Evolutionary conservation across 2,113 vertebrate species (phyloP).

Genomic region (Butastur rufipennis): DNA sequence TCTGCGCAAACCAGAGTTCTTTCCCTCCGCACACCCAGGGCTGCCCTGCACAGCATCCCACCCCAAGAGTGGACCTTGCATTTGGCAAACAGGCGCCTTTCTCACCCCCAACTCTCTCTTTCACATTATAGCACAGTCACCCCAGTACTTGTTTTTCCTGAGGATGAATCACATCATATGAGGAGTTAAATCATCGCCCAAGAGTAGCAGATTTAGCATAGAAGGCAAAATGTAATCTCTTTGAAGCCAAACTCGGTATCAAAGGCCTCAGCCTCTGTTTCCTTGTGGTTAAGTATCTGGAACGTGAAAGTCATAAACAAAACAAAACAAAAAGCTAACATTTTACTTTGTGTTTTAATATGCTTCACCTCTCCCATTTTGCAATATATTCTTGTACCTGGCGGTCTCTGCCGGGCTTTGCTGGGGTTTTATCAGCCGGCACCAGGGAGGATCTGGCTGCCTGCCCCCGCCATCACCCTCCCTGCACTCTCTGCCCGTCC

Average conservation of each 20-base stretch:
- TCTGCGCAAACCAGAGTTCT: not conserved
- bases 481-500: not conserved
- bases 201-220: constrained; percentile 31
- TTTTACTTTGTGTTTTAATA: not conserved
- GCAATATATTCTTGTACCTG: not conserved
- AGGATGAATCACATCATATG: constrained; percentile 16
- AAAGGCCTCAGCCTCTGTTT: constrained; percentile 24
- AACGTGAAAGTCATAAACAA: not conserved
- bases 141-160: not conserved
- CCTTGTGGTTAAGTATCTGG: constrained; percentile 15
- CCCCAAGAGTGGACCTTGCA: not conserved
- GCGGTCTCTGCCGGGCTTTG: not conserved
- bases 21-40: not conserved
- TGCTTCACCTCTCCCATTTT: not conserved
- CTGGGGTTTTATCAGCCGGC: not conserved
- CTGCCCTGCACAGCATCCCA: not conserved
- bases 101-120: not conserved
- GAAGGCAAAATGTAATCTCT: constrained; percentile 27
- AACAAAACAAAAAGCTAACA: not conserved
- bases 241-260: not conserved
- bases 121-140: not conserved
- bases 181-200: constrained; percentile 21
- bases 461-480: not conserved
- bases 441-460: not conserved
- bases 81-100: not conserved